Evolutionary conservation across 2,888 invertebrate species (phyloP).

Genomic region (Patella depressa): DNA sequence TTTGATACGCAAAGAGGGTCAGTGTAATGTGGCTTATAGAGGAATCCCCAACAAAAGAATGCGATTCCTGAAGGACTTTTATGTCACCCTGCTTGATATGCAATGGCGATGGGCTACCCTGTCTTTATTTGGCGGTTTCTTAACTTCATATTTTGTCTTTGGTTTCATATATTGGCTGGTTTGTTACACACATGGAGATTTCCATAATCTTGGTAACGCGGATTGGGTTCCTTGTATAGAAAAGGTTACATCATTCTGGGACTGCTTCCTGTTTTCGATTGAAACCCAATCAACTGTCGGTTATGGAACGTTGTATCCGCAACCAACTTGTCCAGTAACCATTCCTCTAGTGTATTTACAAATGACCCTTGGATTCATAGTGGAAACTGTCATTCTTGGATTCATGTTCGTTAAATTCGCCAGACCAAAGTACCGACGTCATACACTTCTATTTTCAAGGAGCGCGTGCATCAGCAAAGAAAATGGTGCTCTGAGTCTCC

Average conservation of each 20-base stretch:
- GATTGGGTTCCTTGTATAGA: slow-evolving; percentile 73
- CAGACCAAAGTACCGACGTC: slow-evolving; percentile 92
- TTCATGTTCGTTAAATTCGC: slow-evolving; percentile 93
- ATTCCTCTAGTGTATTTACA: slow-evolving; percentile 91
- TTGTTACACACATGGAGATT: slow-evolving; percentile 68
- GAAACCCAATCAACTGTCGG: slow-evolving; percentile 98
- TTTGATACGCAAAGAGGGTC: slow-evolving; percentile 95
- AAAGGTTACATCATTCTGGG: slow-evolving; percentile 87
- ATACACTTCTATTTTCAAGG: slow-evolving; percentile 88
- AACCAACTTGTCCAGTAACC: slow-evolving; percentile 91
- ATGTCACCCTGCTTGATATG: slow-evolving; percentile 93
- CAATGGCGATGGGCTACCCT: slow-evolving; percentile 89
- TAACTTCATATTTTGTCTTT: slow-evolving; percentile 89
- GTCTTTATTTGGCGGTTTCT: slow-evolving; percentile 89
- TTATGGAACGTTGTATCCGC: slow-evolving; percentile 87
- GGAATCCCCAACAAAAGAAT: slow-evolving; percentile 74
- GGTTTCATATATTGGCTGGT: slow-evolving; percentile 73
- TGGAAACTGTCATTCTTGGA: slow-evolving; percentile 80
- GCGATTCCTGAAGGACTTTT: slow-evolving; percentile 78
- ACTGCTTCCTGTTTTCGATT: slow-evolving; percentile 94
- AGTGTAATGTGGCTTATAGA: slow-evolving; percentile 94
- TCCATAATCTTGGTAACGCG: slow-evolving; percentile 50
- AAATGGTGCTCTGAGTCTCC: slow-evolving; percentile 67
- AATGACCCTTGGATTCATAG: slow-evolving; percentile 88
- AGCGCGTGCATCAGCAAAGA: slow-evolving; percentile 86